Evolutionary conservation across 2,113 vertebrate genomes (phyloP), one percentile per base, ranked within the genome.

Genomic region (Dolichotis patagonum): DNA sequence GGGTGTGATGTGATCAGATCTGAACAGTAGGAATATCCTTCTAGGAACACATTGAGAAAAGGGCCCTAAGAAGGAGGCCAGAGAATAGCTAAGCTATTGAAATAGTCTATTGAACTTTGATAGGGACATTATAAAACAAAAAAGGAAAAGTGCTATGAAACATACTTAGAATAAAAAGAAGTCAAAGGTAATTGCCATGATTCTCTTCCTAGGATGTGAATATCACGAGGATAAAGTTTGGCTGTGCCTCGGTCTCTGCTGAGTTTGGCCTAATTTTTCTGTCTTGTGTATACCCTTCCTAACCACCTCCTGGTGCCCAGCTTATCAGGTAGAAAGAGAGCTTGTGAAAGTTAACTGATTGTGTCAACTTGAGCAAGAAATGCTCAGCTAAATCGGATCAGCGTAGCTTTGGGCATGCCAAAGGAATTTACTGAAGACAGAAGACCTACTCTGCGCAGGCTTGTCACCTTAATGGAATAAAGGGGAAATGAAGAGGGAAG

Each of bases 111-210:
- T 10, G 8, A 46, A 26, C 43, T 58, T 67, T 3, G 41, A 38
- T 16, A 32, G 41, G 2, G 16, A 41, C 35, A 24, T 19, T 3
- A 17, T 62, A 77, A 56, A n/a, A 3, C 24, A 5, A 30, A 13
- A 75, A 35, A 52, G 26, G 35, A 43, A n/a, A 65, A 11, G 12
- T 12, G 1, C 0, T 0, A 1, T 2, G 12, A 71, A n/a, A 4
- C 28, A 9, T 14, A 11, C 49, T 46, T 38, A 22, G 83, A 60
- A 58, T 38, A 77, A n/a, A n/a, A 1, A 43, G 38, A 85, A 85
- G 63, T 43, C 7, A n/a, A 65, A 54, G 30, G 49, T 17, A 58
- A 46, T 22, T 35, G 8, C n/a, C 52, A 1, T 10, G 8, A 24
- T 77, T 82, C 58, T 62, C 54, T 54, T 49, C 43, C 58, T 75